These are phyloP conservation scores for Piprites chloris DNA, from an alignment of 2,113 vertebrate genomes.

Conservation along the genomic window DNA sequence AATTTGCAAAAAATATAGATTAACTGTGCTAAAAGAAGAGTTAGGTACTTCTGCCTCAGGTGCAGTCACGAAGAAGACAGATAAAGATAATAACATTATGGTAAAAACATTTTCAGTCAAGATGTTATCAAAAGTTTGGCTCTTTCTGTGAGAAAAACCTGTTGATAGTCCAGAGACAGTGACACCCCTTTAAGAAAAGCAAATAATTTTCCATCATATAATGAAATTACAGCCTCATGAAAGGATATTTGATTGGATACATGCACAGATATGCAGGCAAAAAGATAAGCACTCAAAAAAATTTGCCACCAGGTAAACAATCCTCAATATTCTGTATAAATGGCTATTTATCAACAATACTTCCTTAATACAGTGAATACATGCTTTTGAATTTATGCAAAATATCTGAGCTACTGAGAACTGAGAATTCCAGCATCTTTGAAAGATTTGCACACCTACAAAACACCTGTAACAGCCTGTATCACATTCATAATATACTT, in stretches of 20 bases:
- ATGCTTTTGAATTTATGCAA: neutral
- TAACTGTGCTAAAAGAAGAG: neutral
- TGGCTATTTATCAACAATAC: neutral
- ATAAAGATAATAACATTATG: neutral
- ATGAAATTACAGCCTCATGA: fast-evolving
- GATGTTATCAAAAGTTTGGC: neutral
- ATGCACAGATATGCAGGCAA: neutral
- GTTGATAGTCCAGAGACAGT: neutral
- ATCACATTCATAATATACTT: neutral
- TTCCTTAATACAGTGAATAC: neutral
- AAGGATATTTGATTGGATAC: neutral
- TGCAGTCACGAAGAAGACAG: neutral
- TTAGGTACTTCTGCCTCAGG: neutral
- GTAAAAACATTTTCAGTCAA: neutral
- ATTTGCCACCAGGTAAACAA: neutral
- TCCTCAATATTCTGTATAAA: neutral
- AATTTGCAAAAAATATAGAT: neutral
- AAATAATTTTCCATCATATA: neutral
- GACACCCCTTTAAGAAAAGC: neutral
- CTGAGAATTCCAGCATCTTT: neutral
- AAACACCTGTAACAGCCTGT: neutral
- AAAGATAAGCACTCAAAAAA: neutral
- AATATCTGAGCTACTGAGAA: neutral
- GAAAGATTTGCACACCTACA: neutral
- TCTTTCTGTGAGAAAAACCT: neutral